These are phyloP conservation scores for Platysternon megacephalum DNA, from an alignment of 2,113 vertebrate species.

Conservation along the genomic window DNA sequence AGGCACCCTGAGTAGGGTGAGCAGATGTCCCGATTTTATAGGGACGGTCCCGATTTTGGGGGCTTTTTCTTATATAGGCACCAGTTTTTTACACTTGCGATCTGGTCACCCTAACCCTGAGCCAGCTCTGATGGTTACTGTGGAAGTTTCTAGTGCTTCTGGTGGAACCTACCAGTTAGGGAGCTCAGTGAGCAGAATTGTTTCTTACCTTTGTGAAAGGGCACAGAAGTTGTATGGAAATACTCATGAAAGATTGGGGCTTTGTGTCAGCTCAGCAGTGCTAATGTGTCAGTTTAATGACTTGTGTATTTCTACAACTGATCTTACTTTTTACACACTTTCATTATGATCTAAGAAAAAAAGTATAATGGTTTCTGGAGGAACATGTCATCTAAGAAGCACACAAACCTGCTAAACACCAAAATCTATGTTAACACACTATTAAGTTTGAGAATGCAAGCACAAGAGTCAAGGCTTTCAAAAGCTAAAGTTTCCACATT, in stretches of 20 bases:
- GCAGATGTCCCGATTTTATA: too few relatives aligned
- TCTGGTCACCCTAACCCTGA: neutral
- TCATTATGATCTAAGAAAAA: neutral
- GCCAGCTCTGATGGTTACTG: neutral
- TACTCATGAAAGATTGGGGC: neutral
- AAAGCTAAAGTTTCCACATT: slow-evolving; percentile 57
- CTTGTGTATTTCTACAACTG: neutral
- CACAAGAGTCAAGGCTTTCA: slow-evolving; percentile 21
- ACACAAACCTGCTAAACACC: neutral
- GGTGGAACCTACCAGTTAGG: neutral
- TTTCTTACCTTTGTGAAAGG: neutral
- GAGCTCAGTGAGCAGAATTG: neutral
- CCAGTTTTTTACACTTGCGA: too few relatives aligned
- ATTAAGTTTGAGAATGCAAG: slow-evolving; percentile 38
- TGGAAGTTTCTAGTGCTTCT: neutral
- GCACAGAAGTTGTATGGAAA: neutral
- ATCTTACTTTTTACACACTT: neutral
- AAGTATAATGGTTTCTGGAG: neutral
- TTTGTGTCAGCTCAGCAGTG: neutral
- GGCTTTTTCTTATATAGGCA: too few relatives aligned
- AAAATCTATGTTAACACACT: neutral
- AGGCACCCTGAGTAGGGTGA: accelerated
- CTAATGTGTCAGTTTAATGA: neutral
- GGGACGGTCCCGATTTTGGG: too few relatives aligned
- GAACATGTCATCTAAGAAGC: neutral